Conservation (phyloP, 2,888 invertebrate genomes). For the Pyrocoelia pectoralis region DNA sequence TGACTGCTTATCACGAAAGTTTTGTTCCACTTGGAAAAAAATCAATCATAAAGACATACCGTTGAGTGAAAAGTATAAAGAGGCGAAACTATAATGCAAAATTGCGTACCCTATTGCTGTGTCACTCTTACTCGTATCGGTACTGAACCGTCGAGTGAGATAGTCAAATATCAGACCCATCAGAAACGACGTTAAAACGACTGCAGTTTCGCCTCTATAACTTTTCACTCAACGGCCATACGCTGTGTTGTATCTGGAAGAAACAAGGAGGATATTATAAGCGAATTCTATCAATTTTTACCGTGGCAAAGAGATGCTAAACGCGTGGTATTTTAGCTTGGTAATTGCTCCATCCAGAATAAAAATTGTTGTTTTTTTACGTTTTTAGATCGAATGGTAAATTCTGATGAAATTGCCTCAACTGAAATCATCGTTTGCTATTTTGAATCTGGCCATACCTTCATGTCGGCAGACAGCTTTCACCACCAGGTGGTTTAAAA, state of each 20-base stretch:
- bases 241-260: no score
- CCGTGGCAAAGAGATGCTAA: constrained; percentile 15
- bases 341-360: constrained; percentile 22
- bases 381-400: constrained; percentile 28
- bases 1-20: constrained; percentile 9
- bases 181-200: no score
- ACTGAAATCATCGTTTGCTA: constrained; percentile 22
- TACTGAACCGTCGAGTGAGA: no score
- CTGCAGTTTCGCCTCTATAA: no score
- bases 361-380: constrained; percentile 33
- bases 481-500: constrained; percentile 12
- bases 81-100: no score
- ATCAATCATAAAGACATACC: neutral
- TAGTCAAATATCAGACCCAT: no score
- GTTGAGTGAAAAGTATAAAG: no score
- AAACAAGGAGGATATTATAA: neutral
- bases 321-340: constrained; percentile 23
- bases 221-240: no score
- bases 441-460: constrained; percentile 30
- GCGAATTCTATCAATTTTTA: constrained; percentile 5
- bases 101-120: no score
- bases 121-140: no score
- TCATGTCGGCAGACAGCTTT: constrained; percentile 20
- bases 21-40: constrained; percentile 10
- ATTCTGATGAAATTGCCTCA: constrained; percentile 26